phyloP scores from a whole-genome alignment of 1,140 invertebrate genomes.

The Chrysomallon squamiferum region DNA sequence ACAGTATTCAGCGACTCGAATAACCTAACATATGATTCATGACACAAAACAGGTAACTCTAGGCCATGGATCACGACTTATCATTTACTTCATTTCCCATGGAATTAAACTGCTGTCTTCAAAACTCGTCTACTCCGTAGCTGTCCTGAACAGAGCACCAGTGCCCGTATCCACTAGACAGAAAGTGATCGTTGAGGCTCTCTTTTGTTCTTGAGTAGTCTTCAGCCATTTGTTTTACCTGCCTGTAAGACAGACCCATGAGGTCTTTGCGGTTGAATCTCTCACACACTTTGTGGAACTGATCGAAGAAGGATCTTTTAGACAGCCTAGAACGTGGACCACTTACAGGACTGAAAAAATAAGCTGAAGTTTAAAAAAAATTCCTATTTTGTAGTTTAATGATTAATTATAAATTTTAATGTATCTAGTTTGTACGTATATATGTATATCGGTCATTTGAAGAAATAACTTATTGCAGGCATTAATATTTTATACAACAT shows the following conservation, averaged over 20 bases:
- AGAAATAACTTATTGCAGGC: too few species aligned
- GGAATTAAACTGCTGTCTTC: constrained; percentile 1
- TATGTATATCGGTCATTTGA: not conserved
- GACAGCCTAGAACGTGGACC: constrained; percentile 46
- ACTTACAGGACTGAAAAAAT: too few species aligned
- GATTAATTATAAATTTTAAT: not conserved
- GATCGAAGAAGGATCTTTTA: constrained; percentile 56
- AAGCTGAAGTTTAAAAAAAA: not conserved
- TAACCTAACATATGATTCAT: too few species aligned
- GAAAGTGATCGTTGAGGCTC: constrained; percentile 38
- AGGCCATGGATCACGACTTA: too few species aligned
- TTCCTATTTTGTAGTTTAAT: not conserved
- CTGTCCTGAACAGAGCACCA: constrained; percentile 27
- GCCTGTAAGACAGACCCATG: constrained; percentile 47
- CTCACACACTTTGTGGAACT: constrained; percentile 56
- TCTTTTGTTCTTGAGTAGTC: constrained; percentile 61
- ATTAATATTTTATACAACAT: too few species aligned
- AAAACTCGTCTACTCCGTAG: constrained; percentile 26
- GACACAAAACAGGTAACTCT: too few species aligned
- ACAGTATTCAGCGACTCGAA: too few species aligned
- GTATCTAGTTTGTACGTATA: not conserved
- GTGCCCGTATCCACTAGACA: constrained; percentile 25
- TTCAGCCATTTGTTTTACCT: constrained; percentile 56
- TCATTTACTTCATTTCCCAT: too few species aligned
- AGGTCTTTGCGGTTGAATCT: constrained; percentile 56